These are phyloP conservation scores for Hydropotes inermis DNA, from an alignment of 2,113 vertebrate genomes.

Conservation along the genomic window DNA sequence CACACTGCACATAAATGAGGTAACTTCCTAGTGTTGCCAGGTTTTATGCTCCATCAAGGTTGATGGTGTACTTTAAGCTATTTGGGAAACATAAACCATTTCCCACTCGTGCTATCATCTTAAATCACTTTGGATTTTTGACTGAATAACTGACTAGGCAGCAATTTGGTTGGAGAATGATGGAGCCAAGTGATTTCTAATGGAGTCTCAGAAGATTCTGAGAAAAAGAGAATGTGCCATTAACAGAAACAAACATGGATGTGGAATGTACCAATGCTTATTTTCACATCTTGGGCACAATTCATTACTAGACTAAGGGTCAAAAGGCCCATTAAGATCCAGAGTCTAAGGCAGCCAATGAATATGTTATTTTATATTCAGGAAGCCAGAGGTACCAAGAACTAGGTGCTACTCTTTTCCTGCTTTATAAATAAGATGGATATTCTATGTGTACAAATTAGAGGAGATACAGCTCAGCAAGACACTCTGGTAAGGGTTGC, in stretches of 20 bases:
- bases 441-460: background rate
- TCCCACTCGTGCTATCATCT: background rate
- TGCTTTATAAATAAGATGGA: background rate
- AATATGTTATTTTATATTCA: background rate
- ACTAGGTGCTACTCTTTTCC: background rate
- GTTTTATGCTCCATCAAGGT: background rate
- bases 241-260: background rate
- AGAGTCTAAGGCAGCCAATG: background rate
- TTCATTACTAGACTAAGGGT: background rate
- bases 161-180: background rate
- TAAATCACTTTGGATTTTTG: constrained; percentile 29
- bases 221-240: background rate
- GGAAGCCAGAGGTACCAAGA: background rate
- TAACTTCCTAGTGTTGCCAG: background rate
- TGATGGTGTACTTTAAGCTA: constrained; percentile 14
- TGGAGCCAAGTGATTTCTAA: constrained; percentile 19
- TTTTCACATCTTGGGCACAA: background rate
- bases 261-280: background rate
- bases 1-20: background rate
- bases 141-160: constrained; percentile 16
- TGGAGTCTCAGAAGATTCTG: constrained; percentile 32
- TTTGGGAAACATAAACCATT: constrained; percentile 32
- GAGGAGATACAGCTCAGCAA: background rate
- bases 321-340: background rate
- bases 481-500: background rate